A percentile compares a stretch with the other conserved stretches of the same genome.
phyloP scores from a whole-genome alignment of 2,113 vertebrate genomes.

The Vidua macroura region DNA sequence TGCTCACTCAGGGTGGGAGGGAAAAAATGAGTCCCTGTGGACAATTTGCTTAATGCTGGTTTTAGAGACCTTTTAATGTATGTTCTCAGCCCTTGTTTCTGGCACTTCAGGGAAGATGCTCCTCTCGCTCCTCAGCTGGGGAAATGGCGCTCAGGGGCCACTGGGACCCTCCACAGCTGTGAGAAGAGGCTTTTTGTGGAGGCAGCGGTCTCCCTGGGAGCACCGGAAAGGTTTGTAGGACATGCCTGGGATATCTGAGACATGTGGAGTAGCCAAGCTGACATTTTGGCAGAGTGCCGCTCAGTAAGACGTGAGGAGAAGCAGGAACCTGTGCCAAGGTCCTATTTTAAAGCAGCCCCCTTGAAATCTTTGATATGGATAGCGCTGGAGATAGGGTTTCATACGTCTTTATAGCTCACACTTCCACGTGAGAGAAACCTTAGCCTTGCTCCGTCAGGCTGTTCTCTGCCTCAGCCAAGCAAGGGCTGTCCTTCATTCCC shows the following conservation, averaged over 20 bases:
- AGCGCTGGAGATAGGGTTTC: background rate
- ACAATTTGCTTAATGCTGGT: background rate
- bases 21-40: background rate
- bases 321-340: background rate
- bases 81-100: background rate
- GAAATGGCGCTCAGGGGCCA: background rate
- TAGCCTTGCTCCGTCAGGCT: background rate
- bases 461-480: background rate
- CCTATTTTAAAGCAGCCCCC: constrained; percentile 31
- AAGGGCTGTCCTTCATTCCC: background rate
- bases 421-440: constrained; percentile 35
- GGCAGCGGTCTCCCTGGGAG: background rate
- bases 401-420: background rate
- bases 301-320: constrained; percentile 34
- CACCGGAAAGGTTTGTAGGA: constrained; percentile 43
- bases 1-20: background rate
- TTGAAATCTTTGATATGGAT: constrained; percentile 37
- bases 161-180: background rate
- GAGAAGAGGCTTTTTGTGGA: background rate
- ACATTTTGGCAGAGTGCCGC: background rate
- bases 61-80: background rate
- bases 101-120: background rate
- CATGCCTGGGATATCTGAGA: background rate
- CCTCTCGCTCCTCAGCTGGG: background rate
- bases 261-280: constrained; percentile 16